Conservation (phyloP, 2,888 invertebrate species). For the Hemithea aestivaria region DNA sequence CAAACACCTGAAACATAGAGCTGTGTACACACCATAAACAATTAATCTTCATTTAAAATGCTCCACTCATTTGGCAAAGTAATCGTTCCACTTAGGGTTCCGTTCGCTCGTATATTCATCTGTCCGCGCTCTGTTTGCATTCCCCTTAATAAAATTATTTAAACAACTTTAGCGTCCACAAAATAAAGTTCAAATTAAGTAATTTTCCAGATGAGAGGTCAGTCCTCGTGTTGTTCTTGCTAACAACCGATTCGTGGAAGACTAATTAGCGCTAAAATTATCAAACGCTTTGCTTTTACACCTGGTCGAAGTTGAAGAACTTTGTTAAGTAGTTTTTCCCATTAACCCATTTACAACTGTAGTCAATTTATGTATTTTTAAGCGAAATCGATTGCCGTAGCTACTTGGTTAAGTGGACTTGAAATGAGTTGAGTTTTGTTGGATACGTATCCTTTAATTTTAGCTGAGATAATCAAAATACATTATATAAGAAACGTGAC, state of each 20-base stretch:
- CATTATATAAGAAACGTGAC: too few relatives aligned
- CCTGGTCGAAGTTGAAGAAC: too few relatives aligned
- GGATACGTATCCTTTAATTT: too few relatives aligned
- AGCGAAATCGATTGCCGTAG: too few relatives aligned
- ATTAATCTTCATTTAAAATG: constrained; percentile 39
- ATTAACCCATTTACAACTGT: too few relatives aligned
- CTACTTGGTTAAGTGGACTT: too few relatives aligned
- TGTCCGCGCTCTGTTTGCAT: constrained; percentile 9
- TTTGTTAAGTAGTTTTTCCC: too few relatives aligned
- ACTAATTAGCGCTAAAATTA: constrained; percentile 5
- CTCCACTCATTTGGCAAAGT: constrained; percentile 35
- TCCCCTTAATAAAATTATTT: constrained; percentile 1
- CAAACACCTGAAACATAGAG: constrained; percentile 10
- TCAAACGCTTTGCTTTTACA: not conserved
- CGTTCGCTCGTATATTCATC: constrained; percentile 19
- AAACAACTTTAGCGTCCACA: not conserved
- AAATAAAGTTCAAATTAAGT: constrained; percentile 6
- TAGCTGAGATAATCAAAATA: too few relatives aligned
- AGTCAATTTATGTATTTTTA: too few relatives aligned
- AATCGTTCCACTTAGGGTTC: constrained; percentile 24
- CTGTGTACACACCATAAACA: constrained; percentile 21
- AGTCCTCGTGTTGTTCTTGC: constrained; percentile 1
- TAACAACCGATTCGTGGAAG: constrained; percentile 6
- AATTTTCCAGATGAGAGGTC: not conserved
- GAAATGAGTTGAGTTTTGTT: too few relatives aligned